Conservation (phyloP, 2,797 vertebrate genomes). For the Aplochiton taeniatus region DNA sequence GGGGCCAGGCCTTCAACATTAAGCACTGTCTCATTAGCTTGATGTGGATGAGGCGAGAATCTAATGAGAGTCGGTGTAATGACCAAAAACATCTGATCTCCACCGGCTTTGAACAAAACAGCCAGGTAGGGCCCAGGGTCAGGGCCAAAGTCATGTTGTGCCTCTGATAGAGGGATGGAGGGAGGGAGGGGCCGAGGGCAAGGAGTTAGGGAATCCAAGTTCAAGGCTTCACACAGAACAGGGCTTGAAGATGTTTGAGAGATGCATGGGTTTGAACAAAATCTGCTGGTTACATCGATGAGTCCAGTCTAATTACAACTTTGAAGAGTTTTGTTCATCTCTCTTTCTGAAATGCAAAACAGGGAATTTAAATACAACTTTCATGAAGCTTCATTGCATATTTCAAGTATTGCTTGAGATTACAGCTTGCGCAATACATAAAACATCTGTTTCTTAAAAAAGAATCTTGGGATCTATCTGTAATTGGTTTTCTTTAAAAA, state of each 20-base stretch:
- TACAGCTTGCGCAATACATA: too few relatives aligned
- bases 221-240: constrained; percentile 51
- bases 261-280: constrained; percentile 2
- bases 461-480: too few relatives aligned
- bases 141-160: constrained; percentile 74
- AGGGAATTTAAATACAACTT: too few relatives aligned
- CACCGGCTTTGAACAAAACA: constrained; percentile 65
- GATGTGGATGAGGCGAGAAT: constrained; percentile 61
- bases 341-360: too few relatives aligned
- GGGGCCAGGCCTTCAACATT: constrained; percentile 71
- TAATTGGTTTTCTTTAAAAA: too few relatives aligned
- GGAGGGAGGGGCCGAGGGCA: constrained; percentile 4
- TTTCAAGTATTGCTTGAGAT: too few relatives aligned
- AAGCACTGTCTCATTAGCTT: constrained; percentile 83
- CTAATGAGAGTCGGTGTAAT: constrained; percentile 78
- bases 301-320: too few relatives aligned
- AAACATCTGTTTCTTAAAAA: too few relatives aligned
- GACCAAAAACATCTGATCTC: constrained; percentile 78
- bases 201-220: constrained; percentile 66
- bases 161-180: constrained; percentile 28
- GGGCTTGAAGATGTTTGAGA: neutral
- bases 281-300: constrained; percentile 13
- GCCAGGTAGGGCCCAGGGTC: constrained; percentile 68
- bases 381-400: too few relatives aligned
- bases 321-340: too few relatives aligned